phyloP scores from a whole-genome alignment of 2,797 vertebrate species.

The Falco peregrinus region DNA sequence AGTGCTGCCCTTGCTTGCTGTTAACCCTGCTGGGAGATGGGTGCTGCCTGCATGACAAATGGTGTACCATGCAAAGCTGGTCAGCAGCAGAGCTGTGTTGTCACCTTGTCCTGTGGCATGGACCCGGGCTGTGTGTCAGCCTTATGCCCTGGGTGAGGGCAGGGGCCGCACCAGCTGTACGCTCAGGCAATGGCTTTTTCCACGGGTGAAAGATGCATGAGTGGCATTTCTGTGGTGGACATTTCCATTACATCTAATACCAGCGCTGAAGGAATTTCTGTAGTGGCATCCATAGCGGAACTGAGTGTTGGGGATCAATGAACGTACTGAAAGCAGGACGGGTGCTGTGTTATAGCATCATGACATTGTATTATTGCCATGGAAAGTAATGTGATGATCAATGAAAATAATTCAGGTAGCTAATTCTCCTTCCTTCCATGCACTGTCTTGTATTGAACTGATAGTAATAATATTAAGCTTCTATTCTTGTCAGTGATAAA shows the following conservation, averaged over 20 bases:
- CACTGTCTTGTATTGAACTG: background rate
- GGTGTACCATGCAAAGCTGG: background rate
- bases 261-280: background rate
- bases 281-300: background rate
- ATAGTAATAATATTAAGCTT: background rate
- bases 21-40: background rate
- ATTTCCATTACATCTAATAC: background rate
- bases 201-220: rapidly evolving
- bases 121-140: background rate
- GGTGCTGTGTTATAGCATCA: background rate
- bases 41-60: background rate
- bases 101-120: background rate
- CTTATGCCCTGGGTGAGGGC: rapidly evolving
- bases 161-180: background rate
- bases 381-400: background rate
- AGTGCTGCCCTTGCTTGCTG: background rate
- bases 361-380: background rate
- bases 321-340: background rate
- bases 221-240: background rate
- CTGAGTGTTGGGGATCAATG: background rate
- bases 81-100: background rate
- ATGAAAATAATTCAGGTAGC: background rate
- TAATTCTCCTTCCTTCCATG: background rate
- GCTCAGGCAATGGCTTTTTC: background rate
- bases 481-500: background rate